phyloP scores from a whole-genome alignment of 2,113 vertebrate genomes.

The Heterocephalus glaber region DNA sequence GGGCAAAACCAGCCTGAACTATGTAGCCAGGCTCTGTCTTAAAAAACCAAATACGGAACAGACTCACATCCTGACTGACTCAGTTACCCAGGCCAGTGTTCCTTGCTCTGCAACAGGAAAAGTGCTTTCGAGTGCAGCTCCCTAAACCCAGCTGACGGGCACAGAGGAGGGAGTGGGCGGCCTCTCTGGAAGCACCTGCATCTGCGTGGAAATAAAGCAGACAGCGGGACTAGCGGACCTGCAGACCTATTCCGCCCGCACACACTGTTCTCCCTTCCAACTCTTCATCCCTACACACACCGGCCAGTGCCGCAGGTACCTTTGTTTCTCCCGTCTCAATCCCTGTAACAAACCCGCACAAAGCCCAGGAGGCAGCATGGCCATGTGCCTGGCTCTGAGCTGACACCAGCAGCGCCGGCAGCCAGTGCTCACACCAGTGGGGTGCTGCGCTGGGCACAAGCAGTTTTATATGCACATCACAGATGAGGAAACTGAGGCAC shows the following conservation, averaged over 20 bases:
- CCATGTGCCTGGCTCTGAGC: background rate
- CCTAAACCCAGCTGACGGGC: background rate
- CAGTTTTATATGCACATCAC: background rate
- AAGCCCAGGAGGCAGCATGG: background rate
- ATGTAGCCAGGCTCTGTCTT: background rate
- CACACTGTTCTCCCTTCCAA: background rate
- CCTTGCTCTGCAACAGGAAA: background rate
- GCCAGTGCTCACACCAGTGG: background rate
- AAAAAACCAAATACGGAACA: background rate
- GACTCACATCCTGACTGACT: background rate
- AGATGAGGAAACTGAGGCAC: background rate
- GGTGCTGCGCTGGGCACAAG: background rate
- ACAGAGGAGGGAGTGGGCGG: background rate
- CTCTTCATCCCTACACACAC: background rate
- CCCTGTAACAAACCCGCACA: background rate
- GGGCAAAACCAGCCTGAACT: background rate
- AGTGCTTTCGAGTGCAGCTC: background rate
- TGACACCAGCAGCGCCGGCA: background rate
- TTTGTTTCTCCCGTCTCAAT: background rate
- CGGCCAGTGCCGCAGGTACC: background rate
- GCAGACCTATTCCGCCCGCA: background rate
- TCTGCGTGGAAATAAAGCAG: background rate
- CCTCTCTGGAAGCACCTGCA: background rate
- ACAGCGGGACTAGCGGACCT: background rate
- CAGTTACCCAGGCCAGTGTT: background rate